Base-by-base conservation (phyloP, 1,140 invertebrate genomes). In the Drosophila nigromelanica region DNA sequence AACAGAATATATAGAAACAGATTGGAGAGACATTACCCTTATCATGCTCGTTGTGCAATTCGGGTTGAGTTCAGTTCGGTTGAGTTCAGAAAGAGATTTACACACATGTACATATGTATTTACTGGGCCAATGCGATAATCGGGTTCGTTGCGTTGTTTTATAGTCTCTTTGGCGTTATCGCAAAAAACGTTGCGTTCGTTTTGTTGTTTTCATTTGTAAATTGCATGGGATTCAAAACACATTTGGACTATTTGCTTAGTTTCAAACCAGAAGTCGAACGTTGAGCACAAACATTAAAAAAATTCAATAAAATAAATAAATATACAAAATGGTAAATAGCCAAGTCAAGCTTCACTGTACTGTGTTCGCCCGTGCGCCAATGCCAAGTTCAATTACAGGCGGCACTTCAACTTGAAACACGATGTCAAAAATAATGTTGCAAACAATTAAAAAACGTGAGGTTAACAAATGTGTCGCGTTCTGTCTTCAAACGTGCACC, bases 241-340 rank as follows among this genome's bases (percentile, higher is more conserved):
- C 76, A 87, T 79, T 86, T 87, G 82, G 63, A 39, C 51, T 60
- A 87, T 81, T 78, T 45, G 71, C 35, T 78, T 74, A 89, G 82
- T 87, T 89, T 76, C 50, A 67, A 64, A 79, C 60, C 71, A 73
- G 79, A 79, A 82, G 78, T 76, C 76, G 79, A 82, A 50, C 78
- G 67, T 66, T 60, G 66, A 52, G 54, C 37, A 54, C 24, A 27
- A 56, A 77, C 60, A 54, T 45, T 30, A 7, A 18, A 15, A 15
- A 43, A 61, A 24, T 27, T 27, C 0, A 6, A 27, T 27, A 70
- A 47, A 14, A 14, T 15, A 58, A 12, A 33, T 8, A 12, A 37
- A 14, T 7, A n/a, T 11, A 42, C 21, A 2, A 35, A n/a, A 47
- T 47, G 4, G 10, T n/a, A 11, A n/a, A 33, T 1, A 8, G n/a